Evolutionary conservation across 2,888 invertebrate genomes (phyloP).

Genomic region (Homarus gammarus): DNA sequence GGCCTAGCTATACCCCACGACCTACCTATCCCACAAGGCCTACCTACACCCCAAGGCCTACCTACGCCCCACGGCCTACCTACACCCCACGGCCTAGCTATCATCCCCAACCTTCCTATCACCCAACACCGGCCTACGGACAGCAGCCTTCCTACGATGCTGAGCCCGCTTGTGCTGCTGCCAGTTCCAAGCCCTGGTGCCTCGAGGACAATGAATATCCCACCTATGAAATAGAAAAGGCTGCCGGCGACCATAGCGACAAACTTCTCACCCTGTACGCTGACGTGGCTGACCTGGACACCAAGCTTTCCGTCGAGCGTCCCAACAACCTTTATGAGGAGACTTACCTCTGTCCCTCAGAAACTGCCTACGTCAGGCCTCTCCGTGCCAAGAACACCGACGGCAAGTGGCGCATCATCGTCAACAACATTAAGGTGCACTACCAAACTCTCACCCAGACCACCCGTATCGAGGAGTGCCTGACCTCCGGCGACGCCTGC

Average conservation of each 20-base stretch:
- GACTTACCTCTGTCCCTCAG: slow-evolving; percentile 77
- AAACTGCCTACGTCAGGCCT: slow-evolving; percentile 76
- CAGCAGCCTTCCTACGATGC: slow-evolving; percentile 40
- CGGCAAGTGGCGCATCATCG: slow-evolving; percentile 77
- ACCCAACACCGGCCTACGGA: background rate
- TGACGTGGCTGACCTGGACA: slow-evolving; percentile 69
- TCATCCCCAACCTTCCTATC: slow-evolving; percentile 13
- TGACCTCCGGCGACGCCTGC: slow-evolving; percentile 73
- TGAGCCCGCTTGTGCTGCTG: slow-evolving; percentile 72
- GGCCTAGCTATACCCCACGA: slow-evolving; percentile 1
- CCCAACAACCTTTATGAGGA: slow-evolving; percentile 70
- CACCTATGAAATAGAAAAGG: slow-evolving; percentile 63
- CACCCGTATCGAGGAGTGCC: slow-evolving; percentile 75
- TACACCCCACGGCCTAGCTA: slow-evolving; percentile 29
- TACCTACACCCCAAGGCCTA: slow-evolving; percentile 4
- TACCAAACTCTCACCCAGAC: slow-evolving; percentile 76
- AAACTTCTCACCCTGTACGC: slow-evolving; percentile 74
- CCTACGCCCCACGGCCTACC: slow-evolving; percentile 10
- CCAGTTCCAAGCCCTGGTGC: slow-evolving; percentile 64
- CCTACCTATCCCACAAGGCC: slow-evolving; percentile 19
- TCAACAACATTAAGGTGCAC: slow-evolving; percentile 76
- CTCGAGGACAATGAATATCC: slow-evolving; percentile 64
- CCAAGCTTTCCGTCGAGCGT: slow-evolving; percentile 57
- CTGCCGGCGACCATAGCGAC: slow-evolving; percentile 66
- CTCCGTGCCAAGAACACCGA: slow-evolving; percentile 76